Evolutionary conservation across 2,113 vertebrate species (phyloP).

Genomic region (Indri indri): DNA sequence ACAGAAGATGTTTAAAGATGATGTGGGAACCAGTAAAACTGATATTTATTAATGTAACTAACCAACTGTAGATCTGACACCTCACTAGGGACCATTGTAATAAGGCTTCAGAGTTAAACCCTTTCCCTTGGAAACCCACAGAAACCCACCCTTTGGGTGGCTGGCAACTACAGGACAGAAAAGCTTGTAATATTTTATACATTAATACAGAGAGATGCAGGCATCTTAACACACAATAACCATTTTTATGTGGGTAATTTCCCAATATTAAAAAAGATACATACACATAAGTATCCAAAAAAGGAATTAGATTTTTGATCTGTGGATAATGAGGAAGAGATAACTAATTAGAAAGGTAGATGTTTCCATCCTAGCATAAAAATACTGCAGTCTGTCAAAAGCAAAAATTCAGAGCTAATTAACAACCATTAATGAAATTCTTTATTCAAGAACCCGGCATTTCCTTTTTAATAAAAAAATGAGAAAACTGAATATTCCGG

Average conservation of each 20-base stretch:
- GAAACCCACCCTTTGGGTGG: background rate
- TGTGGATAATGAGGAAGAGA: background rate
- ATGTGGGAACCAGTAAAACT: constrained; percentile 53
- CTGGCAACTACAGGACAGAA: background rate
- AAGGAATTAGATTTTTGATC: background rate
- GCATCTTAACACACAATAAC: background rate
- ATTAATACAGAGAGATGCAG: background rate
- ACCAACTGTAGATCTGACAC: constrained; percentile 9
- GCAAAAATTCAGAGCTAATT: background rate
- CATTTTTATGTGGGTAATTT: background rate
- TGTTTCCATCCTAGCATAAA: background rate
- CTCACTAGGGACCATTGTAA: constrained; percentile 8
- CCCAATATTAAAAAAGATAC: background rate
- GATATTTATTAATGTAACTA: constrained; percentile 63
- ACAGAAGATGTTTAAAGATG: constrained; percentile 62
- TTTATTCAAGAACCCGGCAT: background rate
- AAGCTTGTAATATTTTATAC: background rate
- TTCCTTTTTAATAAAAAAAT: background rate
- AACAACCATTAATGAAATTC: background rate
- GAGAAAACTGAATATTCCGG: background rate
- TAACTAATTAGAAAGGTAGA: background rate
- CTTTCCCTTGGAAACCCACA: background rate
- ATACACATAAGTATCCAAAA: background rate
- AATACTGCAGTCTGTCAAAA: background rate
- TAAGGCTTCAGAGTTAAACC: background rate